Percentiles rank a stretch among this genome's conserved stretches.
Conservation (phyloP, 2,888 invertebrate species). For the Apamea sordens region DNA sequence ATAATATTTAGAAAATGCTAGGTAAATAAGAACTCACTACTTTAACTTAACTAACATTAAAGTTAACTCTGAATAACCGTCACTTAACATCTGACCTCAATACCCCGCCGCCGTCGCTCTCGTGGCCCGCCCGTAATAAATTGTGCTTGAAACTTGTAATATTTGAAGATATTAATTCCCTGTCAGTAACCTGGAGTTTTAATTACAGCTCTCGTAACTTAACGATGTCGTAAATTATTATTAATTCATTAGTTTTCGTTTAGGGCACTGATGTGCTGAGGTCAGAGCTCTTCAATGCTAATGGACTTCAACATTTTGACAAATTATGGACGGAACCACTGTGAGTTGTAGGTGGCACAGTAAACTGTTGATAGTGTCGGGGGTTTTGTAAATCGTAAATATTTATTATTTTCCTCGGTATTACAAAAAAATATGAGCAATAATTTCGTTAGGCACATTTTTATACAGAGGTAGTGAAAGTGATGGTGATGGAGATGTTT, state of each 20-base stretch:
- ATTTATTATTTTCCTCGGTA: conserved; percentile 8
- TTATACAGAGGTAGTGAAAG: neutral
- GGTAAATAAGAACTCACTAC: neutral
- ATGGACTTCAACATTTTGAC: conserved; percentile 44
- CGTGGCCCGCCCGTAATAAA: conserved; percentile 61
- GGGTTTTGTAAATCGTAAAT: conserved; percentile 3
- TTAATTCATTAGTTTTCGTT: conserved; percentile 63
- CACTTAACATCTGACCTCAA: conserved; percentile 47
- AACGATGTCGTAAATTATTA: conserved; percentile 62
- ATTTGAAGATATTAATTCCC: conserved; percentile 70
- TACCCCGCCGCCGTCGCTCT: conserved; percentile 26
- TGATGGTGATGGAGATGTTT: neutral
- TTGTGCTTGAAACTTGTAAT: conserved; percentile 68
- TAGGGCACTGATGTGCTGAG: conserved; percentile 37
- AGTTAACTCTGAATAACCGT: conserved; percentile 10
- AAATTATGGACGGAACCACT: conserved; percentile 26
- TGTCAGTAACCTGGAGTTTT: conserved; percentile 69
- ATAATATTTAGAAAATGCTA: neutral
- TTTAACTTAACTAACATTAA: conserved; percentile 16
- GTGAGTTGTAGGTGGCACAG: conserved; percentile 7
- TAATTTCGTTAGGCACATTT: neutral
- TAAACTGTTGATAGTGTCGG: conserved; percentile 26
- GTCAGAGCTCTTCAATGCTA: conserved; percentile 33
- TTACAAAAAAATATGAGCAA: neutral
- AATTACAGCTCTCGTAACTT: conserved; percentile 65